Conservation (phyloP, 2,113 vertebrate species). For the Channa argus region DNA sequence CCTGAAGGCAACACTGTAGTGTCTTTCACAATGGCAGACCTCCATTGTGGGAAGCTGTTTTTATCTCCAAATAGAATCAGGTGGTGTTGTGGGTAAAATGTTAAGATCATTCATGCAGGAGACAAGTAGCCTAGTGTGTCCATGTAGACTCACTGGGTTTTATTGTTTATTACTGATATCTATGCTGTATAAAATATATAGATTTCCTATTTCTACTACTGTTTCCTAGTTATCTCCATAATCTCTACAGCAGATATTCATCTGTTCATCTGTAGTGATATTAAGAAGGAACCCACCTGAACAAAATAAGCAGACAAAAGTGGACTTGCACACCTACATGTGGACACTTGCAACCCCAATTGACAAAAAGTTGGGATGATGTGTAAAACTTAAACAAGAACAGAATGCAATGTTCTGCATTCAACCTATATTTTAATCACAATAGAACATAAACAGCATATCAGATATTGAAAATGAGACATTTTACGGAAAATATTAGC, state of each 20-base stretch:
- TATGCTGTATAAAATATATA: constrained; percentile 59
- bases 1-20: constrained; percentile 55
- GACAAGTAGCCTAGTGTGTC: constrained; percentile 42
- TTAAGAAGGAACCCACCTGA: constrained; percentile 56
- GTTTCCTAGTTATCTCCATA: constrained; percentile 66
- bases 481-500: too few relatives aligned
- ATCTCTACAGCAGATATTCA: constrained; percentile 63
- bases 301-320: constrained; percentile 37
- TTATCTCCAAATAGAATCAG: constrained; percentile 71
- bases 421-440: too few relatives aligned
- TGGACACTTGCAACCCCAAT: background rate
- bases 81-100: constrained; percentile 53
- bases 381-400: too few relatives aligned
- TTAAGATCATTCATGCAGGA: constrained; percentile 61
- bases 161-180: constrained; percentile 43
- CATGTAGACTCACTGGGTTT: constrained; percentile 20
- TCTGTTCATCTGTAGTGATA: constrained; percentile 36
- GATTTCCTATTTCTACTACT: constrained; percentile 66
- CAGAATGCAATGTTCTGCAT: too few relatives aligned
- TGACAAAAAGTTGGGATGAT: too few relatives aligned
- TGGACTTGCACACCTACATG: constrained; percentile 13
- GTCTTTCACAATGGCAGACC: constrained; percentile 53
- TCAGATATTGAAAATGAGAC: too few relatives aligned
- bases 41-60: constrained; percentile 61
- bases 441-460: too few relatives aligned